A percentile compares a stretch with the other conserved stretches of the same genome.
These are phyloP conservation scores for Doryteuthis pealeii DNA, from an alignment of 1,140 invertebrate genomes.

Conservation along the genomic window DNA sequence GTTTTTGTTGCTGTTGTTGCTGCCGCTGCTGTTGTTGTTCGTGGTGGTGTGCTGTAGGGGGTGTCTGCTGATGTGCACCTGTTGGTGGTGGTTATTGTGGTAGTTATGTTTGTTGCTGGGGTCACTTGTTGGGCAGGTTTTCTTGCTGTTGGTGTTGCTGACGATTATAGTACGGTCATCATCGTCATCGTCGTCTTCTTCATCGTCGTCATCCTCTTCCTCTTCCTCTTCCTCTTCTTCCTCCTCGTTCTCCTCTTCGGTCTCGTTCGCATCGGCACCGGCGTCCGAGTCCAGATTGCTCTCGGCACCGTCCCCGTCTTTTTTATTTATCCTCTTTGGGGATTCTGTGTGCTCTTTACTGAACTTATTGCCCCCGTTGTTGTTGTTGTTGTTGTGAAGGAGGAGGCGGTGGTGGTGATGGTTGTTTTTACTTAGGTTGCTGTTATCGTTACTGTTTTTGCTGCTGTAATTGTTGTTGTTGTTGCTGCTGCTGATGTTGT, in stretches of 20 bases:
- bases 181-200: neutral
- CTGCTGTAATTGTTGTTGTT: neutral
- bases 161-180: neutral
- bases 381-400: neutral
- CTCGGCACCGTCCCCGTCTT: neutral
- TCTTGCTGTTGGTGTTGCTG: neutral
- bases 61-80: no score
- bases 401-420: neutral
- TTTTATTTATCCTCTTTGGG: neutral
- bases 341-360: neutral
- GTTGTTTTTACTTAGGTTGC: neutral
- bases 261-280: neutral
- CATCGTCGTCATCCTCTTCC: neutral
- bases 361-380: neutral
- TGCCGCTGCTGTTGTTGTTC: neutral
- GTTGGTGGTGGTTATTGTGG: neutral
- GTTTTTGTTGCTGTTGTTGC: neutral
- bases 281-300: neutral
- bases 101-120: neutral
- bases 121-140: neutral
- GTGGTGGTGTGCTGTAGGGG: no score
- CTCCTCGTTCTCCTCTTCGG: neutral
- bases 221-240: neutral
- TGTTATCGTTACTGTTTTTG: neutral
- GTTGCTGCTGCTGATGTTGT: neutral